Evolutionary conservation across 53 echinoderm and acorn worm species (phyloP).

Genomic region (Actinopyga echinites): DNA sequence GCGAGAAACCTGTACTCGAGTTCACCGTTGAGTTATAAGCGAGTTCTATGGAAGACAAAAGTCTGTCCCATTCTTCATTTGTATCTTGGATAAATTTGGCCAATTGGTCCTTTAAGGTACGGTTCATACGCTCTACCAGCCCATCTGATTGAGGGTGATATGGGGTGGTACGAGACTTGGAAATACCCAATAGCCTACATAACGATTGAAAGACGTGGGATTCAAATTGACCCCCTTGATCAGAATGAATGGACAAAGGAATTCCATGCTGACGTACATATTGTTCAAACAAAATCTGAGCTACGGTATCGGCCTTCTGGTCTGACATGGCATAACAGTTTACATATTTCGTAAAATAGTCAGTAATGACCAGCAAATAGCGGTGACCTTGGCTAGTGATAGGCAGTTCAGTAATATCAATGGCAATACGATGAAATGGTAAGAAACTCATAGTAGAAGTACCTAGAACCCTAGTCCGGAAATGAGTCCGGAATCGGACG

Average conservation of each 20-base stretch:
- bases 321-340: constrained; percentile 50
- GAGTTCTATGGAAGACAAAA: constrained; percentile 39
- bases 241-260: constrained; percentile 54
- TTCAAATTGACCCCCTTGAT: constrained; percentile 63
- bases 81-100: constrained; percentile 28
- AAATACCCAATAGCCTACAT: constrained; percentile 36
- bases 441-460: background rate
- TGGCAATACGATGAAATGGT: constrained; percentile 54
- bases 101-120: constrained; percentile 48
- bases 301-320: constrained; percentile 54
- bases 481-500: constrained; percentile 24
- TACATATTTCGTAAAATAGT: constrained; percentile 41
- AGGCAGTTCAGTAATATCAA: constrained; percentile 54
- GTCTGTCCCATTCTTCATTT: constrained; percentile 57
- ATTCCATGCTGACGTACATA: constrained; percentile 58
- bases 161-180: constrained; percentile 56
- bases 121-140: constrained; percentile 47
- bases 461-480: constrained; percentile 34
- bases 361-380: constrained; percentile 56
- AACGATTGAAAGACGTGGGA: constrained; percentile 14
- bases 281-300: constrained; percentile 52
- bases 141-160: constrained; percentile 66
- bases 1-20: constrained; percentile 53
- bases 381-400: constrained; percentile 32
- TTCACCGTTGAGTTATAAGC: constrained; percentile 65